A percentile compares a stretch with the other conserved stretches of the same genome.
These are phyloP conservation scores for Dicaeum eximium DNA, from an alignment of 2,113 vertebrate genomes.

Conservation along the genomic window DNA sequence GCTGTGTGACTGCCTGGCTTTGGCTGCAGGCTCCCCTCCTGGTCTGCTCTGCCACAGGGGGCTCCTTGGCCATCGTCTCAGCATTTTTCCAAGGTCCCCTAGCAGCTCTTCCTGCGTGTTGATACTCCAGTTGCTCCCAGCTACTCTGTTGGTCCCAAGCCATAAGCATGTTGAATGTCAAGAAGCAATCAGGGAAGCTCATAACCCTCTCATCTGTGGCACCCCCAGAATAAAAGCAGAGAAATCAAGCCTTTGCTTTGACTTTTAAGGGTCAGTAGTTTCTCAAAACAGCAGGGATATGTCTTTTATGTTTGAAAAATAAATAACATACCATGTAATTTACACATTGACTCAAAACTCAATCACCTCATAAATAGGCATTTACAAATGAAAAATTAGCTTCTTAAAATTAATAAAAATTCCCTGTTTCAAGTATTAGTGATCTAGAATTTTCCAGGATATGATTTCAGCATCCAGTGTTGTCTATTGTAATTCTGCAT, in stretches of 20 bases:
- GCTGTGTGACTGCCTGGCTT: neutral
- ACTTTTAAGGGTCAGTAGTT: neutral
- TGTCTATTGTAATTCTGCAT: neutral
- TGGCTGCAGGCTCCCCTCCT: neutral
- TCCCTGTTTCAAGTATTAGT: neutral
- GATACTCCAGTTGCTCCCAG: fast-evolving
- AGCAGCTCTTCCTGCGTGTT: neutral
- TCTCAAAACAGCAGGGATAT: neutral
- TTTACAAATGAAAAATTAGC: conserved; percentile 26
- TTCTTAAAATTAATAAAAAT: neutral
- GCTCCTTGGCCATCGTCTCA: fast-evolving
- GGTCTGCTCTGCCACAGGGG: neutral
- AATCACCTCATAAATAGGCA: neutral
- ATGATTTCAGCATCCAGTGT: neutral
- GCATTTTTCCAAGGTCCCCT: neutral
- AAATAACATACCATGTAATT: neutral
- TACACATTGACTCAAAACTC: neutral
- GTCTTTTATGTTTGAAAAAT: conserved; percentile 31
- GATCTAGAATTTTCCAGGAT: conserved; percentile 7
- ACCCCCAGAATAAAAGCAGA: neutral
- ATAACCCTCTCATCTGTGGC: neutral
- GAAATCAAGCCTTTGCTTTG: neutral
- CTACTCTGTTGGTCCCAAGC: neutral
- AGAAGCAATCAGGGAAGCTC: neutral
- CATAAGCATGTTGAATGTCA: neutral